Conservation (phyloP, 2,888 invertebrate species). For the Cynaeus angustus region DNA sequence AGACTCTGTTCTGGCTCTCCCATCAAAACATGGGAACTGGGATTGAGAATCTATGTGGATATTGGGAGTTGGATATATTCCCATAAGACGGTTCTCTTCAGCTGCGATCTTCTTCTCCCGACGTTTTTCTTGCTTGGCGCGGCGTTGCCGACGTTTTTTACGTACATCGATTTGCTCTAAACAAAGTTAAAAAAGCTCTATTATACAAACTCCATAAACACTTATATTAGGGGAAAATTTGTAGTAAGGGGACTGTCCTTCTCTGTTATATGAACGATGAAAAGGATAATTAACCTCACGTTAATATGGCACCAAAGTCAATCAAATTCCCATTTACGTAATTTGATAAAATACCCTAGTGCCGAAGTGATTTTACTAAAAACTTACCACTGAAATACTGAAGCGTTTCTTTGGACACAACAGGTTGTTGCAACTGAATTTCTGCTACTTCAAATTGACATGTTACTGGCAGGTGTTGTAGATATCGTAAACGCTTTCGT, state of each 20-base stretch:
- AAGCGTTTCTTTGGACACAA: constrained; percentile 81
- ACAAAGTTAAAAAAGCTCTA: too few relatives aligned
- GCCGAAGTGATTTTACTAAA: constrained; percentile 4
- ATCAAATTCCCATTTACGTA: constrained; percentile 26
- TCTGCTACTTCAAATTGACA: constrained; percentile 94
- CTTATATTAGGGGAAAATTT: too few relatives aligned
- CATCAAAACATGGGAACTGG: constrained; percentile 75
- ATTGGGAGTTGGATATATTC: constrained; percentile 76
- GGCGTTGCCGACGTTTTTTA: constrained; percentile 79
- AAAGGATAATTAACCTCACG: constrained; percentile 68
- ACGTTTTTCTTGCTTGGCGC: constrained; percentile 85
- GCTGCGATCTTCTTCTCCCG: constrained; percentile 85
- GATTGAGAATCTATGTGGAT: constrained; percentile 79
- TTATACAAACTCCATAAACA: too few relatives aligned
- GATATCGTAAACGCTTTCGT: constrained; percentile 82
- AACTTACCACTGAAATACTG: constrained; percentile 79
- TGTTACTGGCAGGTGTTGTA: constrained; percentile 91
- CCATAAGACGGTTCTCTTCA: constrained; percentile 82
- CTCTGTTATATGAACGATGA: constrained; percentile 55
- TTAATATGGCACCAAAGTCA: constrained; percentile 63
- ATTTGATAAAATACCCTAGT: constrained; percentile 31
- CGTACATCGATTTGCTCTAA: constrained; percentile 83
- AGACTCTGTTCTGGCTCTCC: constrained; percentile 58
- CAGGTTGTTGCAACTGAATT: constrained; percentile 83
- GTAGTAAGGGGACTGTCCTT: constrained; percentile 69